Conservation (phyloP, 2,797 vertebrate genomes). For the Pangasius sanitwongsei region DNA sequence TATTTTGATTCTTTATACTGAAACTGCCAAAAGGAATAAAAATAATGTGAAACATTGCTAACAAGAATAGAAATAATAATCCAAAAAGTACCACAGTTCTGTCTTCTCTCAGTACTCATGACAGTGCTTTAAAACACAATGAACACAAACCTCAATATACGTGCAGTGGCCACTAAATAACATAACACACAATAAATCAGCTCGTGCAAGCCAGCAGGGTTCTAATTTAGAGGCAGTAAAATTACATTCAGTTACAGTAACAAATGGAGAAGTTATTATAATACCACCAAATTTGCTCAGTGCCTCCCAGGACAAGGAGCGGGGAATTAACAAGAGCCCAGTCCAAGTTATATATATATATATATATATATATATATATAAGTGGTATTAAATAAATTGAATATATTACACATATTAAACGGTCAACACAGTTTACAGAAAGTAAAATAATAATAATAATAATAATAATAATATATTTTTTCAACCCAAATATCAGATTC, state of each 20-base stretch:
- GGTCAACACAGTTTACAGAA: constrained; percentile 26
- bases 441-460: neutral
- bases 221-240: constrained; percentile 55
- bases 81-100: constrained; percentile 40
- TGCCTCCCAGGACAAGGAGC: constrained; percentile 31
- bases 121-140: constrained; percentile 50
- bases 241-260: constrained; percentile 55
- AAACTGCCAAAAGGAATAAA: neutral
- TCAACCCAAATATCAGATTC: constrained; percentile 16
- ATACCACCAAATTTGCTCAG: constrained; percentile 48
- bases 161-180: constrained; percentile 43
- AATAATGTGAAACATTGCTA: constrained; percentile 39
- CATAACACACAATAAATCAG: constrained; percentile 55
- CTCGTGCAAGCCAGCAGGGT: constrained; percentile 44
- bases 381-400: neutral
- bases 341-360: constrained; percentile 26
- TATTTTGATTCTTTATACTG: neutral
- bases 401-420: constrained; percentile 31
- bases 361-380: neutral
- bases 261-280: constrained; percentile 57
- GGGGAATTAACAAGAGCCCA: constrained; percentile 26
- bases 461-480: neutral
- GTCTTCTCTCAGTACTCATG: constrained; percentile 35
- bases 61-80: constrained; percentile 29
- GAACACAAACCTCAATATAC: constrained; percentile 44